Conservation (phyloP, 2,888 invertebrate genomes). For the Atherix ibis region DNA sequence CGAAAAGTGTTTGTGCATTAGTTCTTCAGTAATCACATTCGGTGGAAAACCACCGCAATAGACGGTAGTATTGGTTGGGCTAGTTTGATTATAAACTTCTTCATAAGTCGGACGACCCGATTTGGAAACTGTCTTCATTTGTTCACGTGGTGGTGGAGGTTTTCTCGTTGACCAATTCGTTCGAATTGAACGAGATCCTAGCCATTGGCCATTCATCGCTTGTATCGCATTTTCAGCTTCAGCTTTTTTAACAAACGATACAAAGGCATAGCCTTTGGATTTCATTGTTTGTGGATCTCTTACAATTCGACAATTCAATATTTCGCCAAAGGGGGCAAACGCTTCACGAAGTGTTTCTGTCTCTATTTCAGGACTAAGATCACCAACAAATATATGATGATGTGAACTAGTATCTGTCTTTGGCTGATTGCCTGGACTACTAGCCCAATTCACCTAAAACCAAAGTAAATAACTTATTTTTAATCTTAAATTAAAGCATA, state of each 20-base stretch:
- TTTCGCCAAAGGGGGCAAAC: conserved; percentile 96
- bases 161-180: conserved; percentile 99
- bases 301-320: conserved; percentile 98
- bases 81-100: conserved; percentile 93
- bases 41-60: conserved; percentile 92
- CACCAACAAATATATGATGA: conserved; percentile 99
- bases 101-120: conserved; percentile 52
- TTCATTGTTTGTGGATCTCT: conserved; percentile 97
- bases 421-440: conserved; percentile 93
- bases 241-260: conserved; percentile 96
- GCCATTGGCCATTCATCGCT: conserved; percentile 99
- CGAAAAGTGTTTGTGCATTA: conserved; percentile 90
- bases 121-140: conserved; percentile 36
- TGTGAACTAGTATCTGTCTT: conserved; percentile 97
- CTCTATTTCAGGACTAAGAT: conserved; percentile 97
- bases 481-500: no score
- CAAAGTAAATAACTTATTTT: no score
- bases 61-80: conserved; percentile 95
- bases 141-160: conserved; percentile 66
- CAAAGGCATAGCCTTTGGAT: conserved; percentile 99
- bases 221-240: conserved; percentile 97
- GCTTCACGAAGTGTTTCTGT: conserved; percentile 95
- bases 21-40: conserved; percentile 84
- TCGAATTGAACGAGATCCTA: conserved; percentile 93
- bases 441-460: conserved; percentile 98